Evolutionary conservation across 92 coral and sea anemone genomes (phyloP).

Genomic region (Muricea muricata): DNA sequence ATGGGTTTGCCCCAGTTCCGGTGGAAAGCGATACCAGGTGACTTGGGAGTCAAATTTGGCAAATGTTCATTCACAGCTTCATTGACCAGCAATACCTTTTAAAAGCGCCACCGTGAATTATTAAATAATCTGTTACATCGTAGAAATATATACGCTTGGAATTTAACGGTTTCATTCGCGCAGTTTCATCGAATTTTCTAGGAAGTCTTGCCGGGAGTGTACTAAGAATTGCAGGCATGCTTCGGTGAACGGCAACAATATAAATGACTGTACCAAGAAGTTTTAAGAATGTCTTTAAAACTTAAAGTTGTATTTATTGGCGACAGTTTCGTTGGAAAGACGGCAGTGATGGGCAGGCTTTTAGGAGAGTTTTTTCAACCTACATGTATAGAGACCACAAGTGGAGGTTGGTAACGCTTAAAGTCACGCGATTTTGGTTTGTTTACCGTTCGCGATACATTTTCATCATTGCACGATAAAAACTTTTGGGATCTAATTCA

Average conservation of each 20-base stretch:
- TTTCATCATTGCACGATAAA: neutral
- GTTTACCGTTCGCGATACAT: too few relatives aligned
- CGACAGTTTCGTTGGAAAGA: constrained; percentile 94
- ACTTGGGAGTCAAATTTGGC: too few relatives aligned
- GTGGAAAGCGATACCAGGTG: too few relatives aligned
- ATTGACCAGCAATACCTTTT: too few relatives aligned
- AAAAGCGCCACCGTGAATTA: too few relatives aligned
- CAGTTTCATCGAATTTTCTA: neutral
- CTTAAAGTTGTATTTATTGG: constrained; percentile 83
- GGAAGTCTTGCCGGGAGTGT: neutral
- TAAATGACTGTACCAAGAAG: neutral
- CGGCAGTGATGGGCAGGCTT: constrained; percentile 70
- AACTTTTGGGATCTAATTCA: neutral
- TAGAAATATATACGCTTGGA: too few relatives aligned
- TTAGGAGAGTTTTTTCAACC: constrained; percentile 79
- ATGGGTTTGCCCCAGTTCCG: too few relatives aligned
- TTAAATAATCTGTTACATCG: too few relatives aligned
- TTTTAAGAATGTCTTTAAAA: neutral
- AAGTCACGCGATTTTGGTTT: too few relatives aligned
- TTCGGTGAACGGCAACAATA: neutral
- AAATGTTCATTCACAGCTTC: too few relatives aligned
- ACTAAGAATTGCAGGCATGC: neutral
- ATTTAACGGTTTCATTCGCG: neutral
- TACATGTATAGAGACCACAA: constrained; percentile 39
- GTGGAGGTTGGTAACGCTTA: neutral